Evolutionary conservation across 2,113 vertebrate species (phyloP).

Genomic region (Oryzias woworae): DNA sequence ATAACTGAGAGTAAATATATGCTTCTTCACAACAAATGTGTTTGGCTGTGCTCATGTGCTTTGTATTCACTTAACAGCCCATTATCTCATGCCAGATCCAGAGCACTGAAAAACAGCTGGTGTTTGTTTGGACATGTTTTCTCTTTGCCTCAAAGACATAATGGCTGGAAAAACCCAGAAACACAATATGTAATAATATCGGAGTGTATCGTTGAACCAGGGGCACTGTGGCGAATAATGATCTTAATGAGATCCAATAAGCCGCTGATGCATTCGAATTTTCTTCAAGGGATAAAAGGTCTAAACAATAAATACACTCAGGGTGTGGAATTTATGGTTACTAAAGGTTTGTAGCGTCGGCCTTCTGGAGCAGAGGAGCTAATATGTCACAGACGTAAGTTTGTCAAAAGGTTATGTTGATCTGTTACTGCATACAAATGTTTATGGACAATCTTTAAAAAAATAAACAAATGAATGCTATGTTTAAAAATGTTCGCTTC

Average conservation of each 20-base stretch:
- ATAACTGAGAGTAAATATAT: background rate
- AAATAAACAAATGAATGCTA: too few species aligned
- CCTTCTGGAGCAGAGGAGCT: background rate
- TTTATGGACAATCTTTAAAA: too few species aligned
- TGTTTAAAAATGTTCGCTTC: too few species aligned
- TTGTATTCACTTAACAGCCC: conserved; percentile 21
- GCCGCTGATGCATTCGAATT: conserved; percentile 5
- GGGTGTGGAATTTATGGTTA: background rate
- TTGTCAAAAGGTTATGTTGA: background rate
- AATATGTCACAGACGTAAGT: background rate
- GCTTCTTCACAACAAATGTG: conserved; percentile 1
- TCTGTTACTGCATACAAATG: background rate
- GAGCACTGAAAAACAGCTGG: conserved; percentile 13
- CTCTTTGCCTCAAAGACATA: conserved; percentile 27
- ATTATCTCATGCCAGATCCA: conserved; percentile 21
- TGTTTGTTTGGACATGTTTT: conserved; percentile 41
- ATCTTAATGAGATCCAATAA: conserved; percentile 32
- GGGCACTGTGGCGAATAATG: conserved; percentile 31
- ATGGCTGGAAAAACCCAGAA: conserved; percentile 21
- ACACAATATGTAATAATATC: conserved; percentile 13
- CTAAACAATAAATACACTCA: conserved; percentile 8
- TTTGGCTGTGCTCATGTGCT: conserved; percentile 3
- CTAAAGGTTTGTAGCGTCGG: background rate
- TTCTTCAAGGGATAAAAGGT: conserved; percentile 1
- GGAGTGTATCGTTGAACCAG: conserved; percentile 15